Conservation (phyloP, 1,140 invertebrate genomes). For the Arion vulgaris region DNA sequence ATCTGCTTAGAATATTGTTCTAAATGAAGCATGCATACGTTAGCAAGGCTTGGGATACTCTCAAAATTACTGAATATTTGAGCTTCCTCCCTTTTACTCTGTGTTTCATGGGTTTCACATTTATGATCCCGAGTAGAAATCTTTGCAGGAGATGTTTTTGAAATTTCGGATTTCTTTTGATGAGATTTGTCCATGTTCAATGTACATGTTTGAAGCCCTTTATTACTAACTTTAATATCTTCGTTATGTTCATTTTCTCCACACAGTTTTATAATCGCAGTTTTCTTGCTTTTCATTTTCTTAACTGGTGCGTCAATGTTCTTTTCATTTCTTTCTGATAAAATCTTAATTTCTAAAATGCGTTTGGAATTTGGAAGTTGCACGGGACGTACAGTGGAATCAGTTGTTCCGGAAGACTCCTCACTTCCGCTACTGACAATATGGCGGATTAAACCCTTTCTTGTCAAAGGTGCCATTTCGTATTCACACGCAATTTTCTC, state of each 20-base stretch:
- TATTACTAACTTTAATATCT: neutral
- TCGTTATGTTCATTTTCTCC: neutral
- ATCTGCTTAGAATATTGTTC: neutral
- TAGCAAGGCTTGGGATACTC: neutral
- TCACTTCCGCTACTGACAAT: neutral
- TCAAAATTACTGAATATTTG: neutral
- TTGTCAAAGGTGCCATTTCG: slow-evolving; percentile 3
- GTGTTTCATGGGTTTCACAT: neutral
- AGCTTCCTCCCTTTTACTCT: neutral
- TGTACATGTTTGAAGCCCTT: neutral
- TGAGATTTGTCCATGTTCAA: neutral
- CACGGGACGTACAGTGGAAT: neutral
- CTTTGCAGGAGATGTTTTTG: neutral
- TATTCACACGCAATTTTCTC: neutral
- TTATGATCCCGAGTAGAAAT: neutral
- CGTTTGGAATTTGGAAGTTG: neutral
- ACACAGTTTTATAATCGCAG: neutral
- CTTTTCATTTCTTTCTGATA: neutral
- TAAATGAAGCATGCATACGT: neutral
- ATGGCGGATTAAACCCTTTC: neutral
- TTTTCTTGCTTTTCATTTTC: neutral
- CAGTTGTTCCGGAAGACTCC: neutral
- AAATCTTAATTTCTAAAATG: neutral
- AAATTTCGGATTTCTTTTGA: neutral
- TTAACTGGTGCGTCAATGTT: neutral